Percentiles rank a stretch among this genome's conserved stretches.
phyloP scores from a whole-genome alignment of 1,140 invertebrate genomes.

The Euura lappo region DNA sequence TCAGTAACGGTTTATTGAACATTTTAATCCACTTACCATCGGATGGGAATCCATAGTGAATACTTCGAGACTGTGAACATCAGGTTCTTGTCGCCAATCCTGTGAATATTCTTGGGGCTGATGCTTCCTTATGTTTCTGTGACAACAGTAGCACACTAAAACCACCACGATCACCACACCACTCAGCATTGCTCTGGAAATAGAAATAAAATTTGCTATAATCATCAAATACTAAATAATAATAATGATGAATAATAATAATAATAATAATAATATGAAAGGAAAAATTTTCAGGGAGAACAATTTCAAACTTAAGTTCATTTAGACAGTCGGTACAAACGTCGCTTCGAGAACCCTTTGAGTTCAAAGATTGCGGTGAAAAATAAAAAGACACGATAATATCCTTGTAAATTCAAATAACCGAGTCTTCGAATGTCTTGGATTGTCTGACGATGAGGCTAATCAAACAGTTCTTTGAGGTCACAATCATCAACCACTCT shows the following conservation, averaged over 20 bases:
- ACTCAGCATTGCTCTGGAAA: conserved; percentile 68
- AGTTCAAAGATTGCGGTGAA: too few species aligned
- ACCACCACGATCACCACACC: conserved; percentile 67
- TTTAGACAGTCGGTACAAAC: too few species aligned
- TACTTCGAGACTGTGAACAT: conserved; percentile 66
- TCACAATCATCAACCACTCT: too few species aligned
- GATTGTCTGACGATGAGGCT: too few species aligned
- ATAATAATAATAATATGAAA: background rate
- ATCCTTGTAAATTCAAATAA: too few species aligned
- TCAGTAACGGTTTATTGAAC: too few species aligned
- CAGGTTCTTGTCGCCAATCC: conserved; percentile 64
- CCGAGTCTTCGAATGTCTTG: too few species aligned
- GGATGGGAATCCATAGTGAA: conserved; percentile 66
- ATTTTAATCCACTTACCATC: conserved; percentile 56
- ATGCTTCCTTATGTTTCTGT: conserved; percentile 67
- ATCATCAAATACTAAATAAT: background rate
- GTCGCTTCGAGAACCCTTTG: too few species aligned
- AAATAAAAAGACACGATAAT: too few species aligned
- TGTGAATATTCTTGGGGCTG: conserved; percentile 64
- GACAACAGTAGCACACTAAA: conserved; percentile 71
- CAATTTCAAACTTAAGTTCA: background rate
- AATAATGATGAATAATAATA: too few species aligned
- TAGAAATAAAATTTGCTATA: conserved; percentile 17
- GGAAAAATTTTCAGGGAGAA: background rate
- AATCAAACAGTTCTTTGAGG: too few species aligned